Conservation (phyloP, 1,140 invertebrate species). For the silkworm (Bombyx mori) region DNA sequence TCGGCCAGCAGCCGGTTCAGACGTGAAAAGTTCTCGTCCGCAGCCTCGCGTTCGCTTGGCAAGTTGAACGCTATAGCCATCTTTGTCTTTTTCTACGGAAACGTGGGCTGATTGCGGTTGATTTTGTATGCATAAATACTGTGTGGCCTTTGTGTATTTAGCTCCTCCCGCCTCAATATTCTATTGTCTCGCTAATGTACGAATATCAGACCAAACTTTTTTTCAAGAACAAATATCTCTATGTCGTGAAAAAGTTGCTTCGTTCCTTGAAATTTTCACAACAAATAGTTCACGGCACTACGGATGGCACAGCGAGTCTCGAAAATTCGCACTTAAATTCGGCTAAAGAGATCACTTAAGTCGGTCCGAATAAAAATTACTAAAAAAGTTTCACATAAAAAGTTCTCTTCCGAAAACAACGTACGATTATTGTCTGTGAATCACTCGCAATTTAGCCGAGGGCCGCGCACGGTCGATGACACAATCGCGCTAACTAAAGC, state of each 20-base stretch:
- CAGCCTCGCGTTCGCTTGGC: slow-evolving; percentile 65
- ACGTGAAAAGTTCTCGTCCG: slow-evolving; percentile 67
- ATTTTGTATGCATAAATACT: slow-evolving; percentile 62
- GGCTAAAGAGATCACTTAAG: slow-evolving; percentile 35
- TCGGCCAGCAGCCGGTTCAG: slow-evolving; percentile 68
- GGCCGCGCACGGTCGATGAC: slow-evolving; percentile 55
- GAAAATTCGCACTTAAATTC: slow-evolving; percentile 19
- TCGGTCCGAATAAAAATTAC: slow-evolving; percentile 28
- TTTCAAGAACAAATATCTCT: not conserved
- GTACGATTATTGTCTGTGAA: slow-evolving; percentile 48
- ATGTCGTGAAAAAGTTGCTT: slow-evolving; percentile 10
- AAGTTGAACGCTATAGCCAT: slow-evolving; percentile 71
- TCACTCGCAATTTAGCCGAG: slow-evolving; percentile 53
- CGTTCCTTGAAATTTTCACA: slow-evolving; percentile 20
- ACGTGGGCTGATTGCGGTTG: slow-evolving; percentile 51
- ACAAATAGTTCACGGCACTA: slow-evolving; percentile 27
- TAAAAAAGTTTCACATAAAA: slow-evolving; percentile 32
- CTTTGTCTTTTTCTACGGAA: slow-evolving; percentile 64
- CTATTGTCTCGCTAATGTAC: too few species aligned
- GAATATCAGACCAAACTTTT: not conserved
- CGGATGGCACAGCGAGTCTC: slow-evolving; percentile 2
- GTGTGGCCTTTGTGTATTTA: slow-evolving; percentile 25
- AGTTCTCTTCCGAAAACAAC: slow-evolving; percentile 41
- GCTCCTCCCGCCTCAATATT: slow-evolving; percentile 19
- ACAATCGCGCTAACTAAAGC: slow-evolving; percentile 56